Evolutionary conservation across 2,888 invertebrate genomes (phyloP).

Genomic region (Scaptomyza reducta): DNA sequence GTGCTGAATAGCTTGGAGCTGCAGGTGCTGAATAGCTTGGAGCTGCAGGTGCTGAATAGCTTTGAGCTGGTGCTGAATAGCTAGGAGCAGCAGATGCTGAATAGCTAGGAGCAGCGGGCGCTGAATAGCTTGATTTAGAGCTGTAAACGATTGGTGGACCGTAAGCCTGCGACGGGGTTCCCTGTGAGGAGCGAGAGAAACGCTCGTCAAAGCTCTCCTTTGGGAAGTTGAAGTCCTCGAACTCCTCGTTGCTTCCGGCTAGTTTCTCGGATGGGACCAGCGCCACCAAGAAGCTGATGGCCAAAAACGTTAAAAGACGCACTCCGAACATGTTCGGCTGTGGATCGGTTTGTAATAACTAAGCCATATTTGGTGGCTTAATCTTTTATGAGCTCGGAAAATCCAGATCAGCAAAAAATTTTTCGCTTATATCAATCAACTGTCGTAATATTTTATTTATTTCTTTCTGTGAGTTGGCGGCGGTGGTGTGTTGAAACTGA

Average conservation of each 20-base stretch:
- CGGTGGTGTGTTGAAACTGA: slow-evolving; percentile 26
- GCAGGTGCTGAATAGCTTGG: slow-evolving; percentile 24
- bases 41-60: slow-evolving; percentile 37
- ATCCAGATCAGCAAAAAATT: slow-evolving; percentile 41
- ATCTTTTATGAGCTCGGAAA: slow-evolving; percentile 53
- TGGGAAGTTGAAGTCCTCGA: slow-evolving; percentile 47
- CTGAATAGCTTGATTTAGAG: slow-evolving; percentile 51
- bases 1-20: slow-evolving; percentile 30
- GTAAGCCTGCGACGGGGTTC: slow-evolving; percentile 58
- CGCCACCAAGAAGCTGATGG: slow-evolving; percentile 36
- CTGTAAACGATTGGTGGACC: slow-evolving; percentile 56
- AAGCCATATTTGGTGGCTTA: neutral
- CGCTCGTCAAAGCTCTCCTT: slow-evolving; percentile 45
- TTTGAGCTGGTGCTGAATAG: slow-evolving; percentile 44
- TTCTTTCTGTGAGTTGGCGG: slow-evolving; percentile 10
- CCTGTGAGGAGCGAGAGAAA: slow-evolving; percentile 28
- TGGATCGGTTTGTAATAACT: slow-evolving; percentile 39
- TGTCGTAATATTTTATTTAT: slow-evolving; percentile 9
- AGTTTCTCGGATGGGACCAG: slow-evolving; percentile 11
- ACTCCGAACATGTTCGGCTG: slow-evolving; percentile 46
- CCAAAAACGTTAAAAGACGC: slow-evolving; percentile 33
- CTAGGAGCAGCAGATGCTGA: slow-evolving; percentile 7
- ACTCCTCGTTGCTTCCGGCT: slow-evolving; percentile 27
- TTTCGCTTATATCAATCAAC: slow-evolving; percentile 43
- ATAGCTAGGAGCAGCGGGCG: slow-evolving; percentile 24